phyloP scores from a whole-genome alignment of 2,888 invertebrate genomes.

The Leucania comma region DNA sequence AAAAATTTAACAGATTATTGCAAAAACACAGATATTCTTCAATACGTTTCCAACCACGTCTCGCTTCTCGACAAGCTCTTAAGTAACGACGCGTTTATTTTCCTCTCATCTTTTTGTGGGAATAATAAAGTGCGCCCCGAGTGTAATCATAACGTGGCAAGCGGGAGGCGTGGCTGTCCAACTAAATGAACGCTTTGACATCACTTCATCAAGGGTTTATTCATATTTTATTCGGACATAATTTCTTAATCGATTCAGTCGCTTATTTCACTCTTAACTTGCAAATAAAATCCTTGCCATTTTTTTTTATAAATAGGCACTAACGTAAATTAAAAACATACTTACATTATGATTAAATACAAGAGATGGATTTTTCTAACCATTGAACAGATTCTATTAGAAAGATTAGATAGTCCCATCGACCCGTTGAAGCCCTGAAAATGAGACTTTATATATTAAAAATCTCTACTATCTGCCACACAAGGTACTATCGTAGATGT shows the following conservation, averaged over 20 bases:
- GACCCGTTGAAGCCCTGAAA: neutral
- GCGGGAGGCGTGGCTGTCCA: conserved; percentile 67
- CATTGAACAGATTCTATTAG: neutral
- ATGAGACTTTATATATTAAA: neutral
- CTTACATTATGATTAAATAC: neutral
- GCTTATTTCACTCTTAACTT: conserved; percentile 9
- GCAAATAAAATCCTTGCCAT: conserved; percentile 3
- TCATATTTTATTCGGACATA: conserved; percentile 48
- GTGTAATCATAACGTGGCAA: conserved; percentile 61
- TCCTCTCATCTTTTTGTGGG: conserved; percentile 27
- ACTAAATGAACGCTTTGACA: conserved; percentile 57
- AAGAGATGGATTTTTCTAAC: neutral
- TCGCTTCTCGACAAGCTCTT: conserved; percentile 28
- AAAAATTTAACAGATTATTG: conserved; percentile 80
- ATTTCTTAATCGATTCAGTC: conserved; percentile 45
- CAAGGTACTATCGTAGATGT: neutral
- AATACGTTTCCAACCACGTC: conserved; percentile 47
- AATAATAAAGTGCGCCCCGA: conserved; percentile 52
- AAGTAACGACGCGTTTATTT: conserved; percentile 16
- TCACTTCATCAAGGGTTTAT: conserved; percentile 64
- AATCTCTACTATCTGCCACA: neutral
- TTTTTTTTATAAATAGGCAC: conserved; percentile 4
- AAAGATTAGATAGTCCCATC: neutral
- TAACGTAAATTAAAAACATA: neutral
- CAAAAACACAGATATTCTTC: conserved; percentile 65